phyloP scores from a whole-genome alignment of 2,888 invertebrate species.

The Cataglyphis altisquamis region DNA sequence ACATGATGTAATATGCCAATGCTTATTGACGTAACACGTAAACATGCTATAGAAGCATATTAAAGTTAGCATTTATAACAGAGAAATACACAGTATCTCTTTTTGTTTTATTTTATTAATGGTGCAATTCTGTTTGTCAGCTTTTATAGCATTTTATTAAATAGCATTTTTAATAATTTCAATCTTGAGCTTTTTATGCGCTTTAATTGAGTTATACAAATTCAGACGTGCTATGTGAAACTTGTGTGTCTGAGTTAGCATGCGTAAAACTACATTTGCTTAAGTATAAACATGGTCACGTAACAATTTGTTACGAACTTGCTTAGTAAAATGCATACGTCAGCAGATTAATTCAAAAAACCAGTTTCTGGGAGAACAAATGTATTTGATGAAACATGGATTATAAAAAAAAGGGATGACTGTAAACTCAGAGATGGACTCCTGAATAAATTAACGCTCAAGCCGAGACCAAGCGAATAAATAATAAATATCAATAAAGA shows the following conservation, averaged over 20 bases:
- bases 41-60: background rate
- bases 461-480: background rate
- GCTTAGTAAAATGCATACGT: background rate
- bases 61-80: background rate
- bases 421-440: background rate
- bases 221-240: background rate
- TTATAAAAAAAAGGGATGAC: too few species aligned
- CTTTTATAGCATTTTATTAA: background rate
- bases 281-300: background rate
- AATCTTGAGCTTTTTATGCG: background rate
- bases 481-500: background rate
- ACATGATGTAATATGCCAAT: background rate
- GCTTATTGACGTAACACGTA: background rate
- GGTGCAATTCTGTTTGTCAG: background rate
- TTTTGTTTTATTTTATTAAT: background rate
- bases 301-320: background rate
- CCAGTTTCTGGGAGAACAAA: background rate
- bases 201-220: background rate
- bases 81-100: background rate
- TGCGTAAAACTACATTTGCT: background rate
- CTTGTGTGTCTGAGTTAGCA: background rate
- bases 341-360: background rate
- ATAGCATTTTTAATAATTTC: background rate
- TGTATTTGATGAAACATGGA: background rate
- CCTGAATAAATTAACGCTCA: background rate